Evolutionary conservation across 2,797 vertebrate species (phyloP), one percentile per base, ranked within the genome.

Genomic region (Crax fasciolata): DNA sequence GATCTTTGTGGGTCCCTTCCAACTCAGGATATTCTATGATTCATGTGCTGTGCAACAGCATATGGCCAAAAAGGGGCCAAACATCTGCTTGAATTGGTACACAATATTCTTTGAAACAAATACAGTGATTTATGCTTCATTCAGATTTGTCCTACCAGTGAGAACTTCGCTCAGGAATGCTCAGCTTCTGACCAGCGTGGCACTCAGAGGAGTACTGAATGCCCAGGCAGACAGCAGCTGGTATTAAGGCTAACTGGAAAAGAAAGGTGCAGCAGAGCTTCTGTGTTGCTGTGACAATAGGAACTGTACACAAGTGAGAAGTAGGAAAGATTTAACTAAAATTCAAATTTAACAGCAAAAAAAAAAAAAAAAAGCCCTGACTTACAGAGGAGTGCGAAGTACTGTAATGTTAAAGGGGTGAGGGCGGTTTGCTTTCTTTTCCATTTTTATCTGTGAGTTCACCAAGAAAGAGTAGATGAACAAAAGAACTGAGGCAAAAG

Each of bases 241-340:
- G 3, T 25, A 20, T 20, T 54, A 35, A 46, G 12, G 66, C 41
- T 75, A 76, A 65, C 32, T 78, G 49, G 24, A 52, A 43, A 78
- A 63, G 41, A 83, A 75, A 87, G 63, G 70, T 55, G 73, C 46
- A 70, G 23, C 19, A 65, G 43, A 25, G 59, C 14, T 73, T 32
- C 74, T 61, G n/a, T 76, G 71, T 46, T 71, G 63, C 35, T 55
- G 75, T 68, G 20, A 85, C 13, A 44, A 46, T 39, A 68, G 72
- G 71, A 87, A 66, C 27, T 3, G 0, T 83, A 82, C 85, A 39
- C 79, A 61, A 43, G 57, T 70, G 72, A 71, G 78, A 84, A 66
- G 28, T 62, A 72, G 16, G 59, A 75, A 92, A 88, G 49, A 70
- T 77, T 41, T 68, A 78, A 82, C 61, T 80, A 87, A 93, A 90